Evolutionary conservation across 2,888 invertebrate genomes (phyloP).

Genomic region (Dastarcus helophoroides): DNA sequence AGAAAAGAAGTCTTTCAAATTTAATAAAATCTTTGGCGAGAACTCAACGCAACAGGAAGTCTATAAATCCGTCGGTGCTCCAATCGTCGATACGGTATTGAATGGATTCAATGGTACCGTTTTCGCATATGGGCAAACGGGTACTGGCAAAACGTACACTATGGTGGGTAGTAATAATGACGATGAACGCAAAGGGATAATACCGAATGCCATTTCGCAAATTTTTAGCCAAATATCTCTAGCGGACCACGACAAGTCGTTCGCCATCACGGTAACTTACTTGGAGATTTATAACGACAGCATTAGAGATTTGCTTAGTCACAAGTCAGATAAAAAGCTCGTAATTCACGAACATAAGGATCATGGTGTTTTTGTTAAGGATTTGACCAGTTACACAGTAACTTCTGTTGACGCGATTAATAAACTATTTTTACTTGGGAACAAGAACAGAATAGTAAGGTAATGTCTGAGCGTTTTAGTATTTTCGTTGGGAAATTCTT

Average conservation of each 20-base stretch:
- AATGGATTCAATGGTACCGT: slow-evolving; percentile 90
- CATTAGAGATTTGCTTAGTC: slow-evolving; percentile 73
- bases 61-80: slow-evolving; percentile 86
- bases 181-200: slow-evolving; percentile 82
- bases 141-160: slow-evolving; percentile 95
- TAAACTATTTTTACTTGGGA: slow-evolving; percentile 86
- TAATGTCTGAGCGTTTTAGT: too few species aligned
- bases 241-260: slow-evolving; percentile 63
- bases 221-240: slow-evolving; percentile 93
- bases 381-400: slow-evolving; percentile 86
- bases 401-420: slow-evolving; percentile 92
- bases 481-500: too few species aligned
- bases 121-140: slow-evolving; percentile 78
- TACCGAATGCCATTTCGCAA: slow-evolving; percentile 95
- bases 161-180: slow-evolving; percentile 85
- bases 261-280: slow-evolving; percentile 90
- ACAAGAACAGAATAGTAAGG: slow-evolving; percentile 77
- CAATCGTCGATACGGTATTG: slow-evolving; percentile 88
- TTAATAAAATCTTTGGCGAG: slow-evolving; percentile 81
- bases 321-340: slow-evolving; percentile 52
- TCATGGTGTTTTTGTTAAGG: slow-evolving; percentile 92
- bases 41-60: slow-evolving; percentile 78
- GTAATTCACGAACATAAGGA: slow-evolving; percentile 91
- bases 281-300: slow-evolving; percentile 98
- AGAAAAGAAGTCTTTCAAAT: slow-evolving; percentile 72